phyloP scores from a whole-genome alignment of 1,140 invertebrate species.

The Trachymyrmex septentrionalis region DNA sequence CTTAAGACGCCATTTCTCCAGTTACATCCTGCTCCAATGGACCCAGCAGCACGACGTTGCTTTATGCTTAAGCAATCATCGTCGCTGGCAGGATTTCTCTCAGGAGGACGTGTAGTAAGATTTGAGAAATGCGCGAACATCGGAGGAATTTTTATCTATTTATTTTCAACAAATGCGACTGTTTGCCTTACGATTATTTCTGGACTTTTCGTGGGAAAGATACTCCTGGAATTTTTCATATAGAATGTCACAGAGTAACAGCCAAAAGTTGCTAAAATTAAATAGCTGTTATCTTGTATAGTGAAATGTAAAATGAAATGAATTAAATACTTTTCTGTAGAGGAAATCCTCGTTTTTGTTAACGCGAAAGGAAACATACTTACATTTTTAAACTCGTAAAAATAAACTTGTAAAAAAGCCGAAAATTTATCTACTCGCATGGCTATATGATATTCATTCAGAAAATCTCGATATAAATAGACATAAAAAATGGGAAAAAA shows the following conservation, averaged over 20 bases:
- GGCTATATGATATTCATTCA: background rate
- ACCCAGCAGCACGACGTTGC: background rate
- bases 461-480: background rate
- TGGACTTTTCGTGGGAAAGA: background rate
- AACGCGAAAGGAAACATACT: background rate
- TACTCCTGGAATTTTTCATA: background rate
- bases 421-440: background rate
- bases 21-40: conserved; percentile 13
- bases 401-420: background rate
- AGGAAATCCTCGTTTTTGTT: background rate
- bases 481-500: background rate
- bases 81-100: conserved; percentile 8
- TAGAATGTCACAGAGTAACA: background rate
- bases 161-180: conserved; percentile 29
- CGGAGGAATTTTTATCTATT: conserved; percentile 9
- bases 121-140: background rate
- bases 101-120: background rate
- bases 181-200: background rate
- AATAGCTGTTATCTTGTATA: conserved; percentile 4
- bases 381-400: background rate
- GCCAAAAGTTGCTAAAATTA: background rate
- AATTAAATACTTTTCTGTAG: background rate
- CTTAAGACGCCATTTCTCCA: conserved; percentile 46
- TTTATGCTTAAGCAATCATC: conserved; percentile 37
- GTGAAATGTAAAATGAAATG: background rate